phyloP scores from a whole-genome alignment of 35 echinoderm and acorn worm genomes.

The Ophioderma brevispina region DNA sequence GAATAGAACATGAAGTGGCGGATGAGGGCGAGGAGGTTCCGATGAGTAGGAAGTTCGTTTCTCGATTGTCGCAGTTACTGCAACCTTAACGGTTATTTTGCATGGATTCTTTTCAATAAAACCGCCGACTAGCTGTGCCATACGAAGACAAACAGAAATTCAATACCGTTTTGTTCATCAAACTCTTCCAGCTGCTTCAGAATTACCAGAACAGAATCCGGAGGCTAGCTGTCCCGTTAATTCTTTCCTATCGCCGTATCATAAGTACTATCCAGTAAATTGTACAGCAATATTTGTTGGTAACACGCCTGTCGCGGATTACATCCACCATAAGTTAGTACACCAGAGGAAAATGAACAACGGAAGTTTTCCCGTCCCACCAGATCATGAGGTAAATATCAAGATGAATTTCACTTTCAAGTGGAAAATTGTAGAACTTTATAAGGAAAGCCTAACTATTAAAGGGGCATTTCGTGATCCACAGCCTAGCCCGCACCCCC shows the following conservation, averaged over 20 bases:
- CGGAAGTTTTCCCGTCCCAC: background rate
- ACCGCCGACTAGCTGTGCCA: background rate
- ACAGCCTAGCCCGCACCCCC: too few relatives aligned
- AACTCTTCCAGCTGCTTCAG: background rate
- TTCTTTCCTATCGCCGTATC: background rate
- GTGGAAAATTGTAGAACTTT: too few relatives aligned
- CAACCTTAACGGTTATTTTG: background rate
- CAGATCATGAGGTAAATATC: background rate
- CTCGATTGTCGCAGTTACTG: background rate
- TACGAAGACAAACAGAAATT: background rate
- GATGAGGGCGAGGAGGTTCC: too few relatives aligned
- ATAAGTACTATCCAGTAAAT: background rate
- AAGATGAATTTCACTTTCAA: too few relatives aligned
- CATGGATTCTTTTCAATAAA: background rate
- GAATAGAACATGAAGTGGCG: too few relatives aligned
- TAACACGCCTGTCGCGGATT: background rate
- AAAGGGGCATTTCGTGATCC: too few relatives aligned
- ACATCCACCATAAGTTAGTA: background rate
- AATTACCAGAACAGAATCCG: background rate
- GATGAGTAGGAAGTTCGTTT: too few relatives aligned
- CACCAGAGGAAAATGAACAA: background rate
- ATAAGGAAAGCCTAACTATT: too few relatives aligned
- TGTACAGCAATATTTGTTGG: background rate
- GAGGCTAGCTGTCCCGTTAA: background rate
- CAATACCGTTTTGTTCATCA: background rate